These are phyloP conservation scores for Arvicola amphibius DNA, from an alignment of 2,797 vertebrate genomes.

Conservation along the genomic window DNA sequence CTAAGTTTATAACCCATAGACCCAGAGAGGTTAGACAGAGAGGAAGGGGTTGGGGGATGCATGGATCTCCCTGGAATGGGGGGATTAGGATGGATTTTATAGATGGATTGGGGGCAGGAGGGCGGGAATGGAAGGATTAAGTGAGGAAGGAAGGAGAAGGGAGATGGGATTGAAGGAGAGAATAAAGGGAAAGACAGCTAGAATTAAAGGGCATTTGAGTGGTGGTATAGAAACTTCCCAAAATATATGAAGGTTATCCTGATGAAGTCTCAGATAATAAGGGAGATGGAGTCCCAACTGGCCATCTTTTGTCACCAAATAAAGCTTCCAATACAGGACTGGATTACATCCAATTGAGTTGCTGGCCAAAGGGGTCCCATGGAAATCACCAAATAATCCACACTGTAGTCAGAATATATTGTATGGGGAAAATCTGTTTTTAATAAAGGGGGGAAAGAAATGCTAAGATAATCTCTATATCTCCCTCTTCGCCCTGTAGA, in stretches of 20 bases:
- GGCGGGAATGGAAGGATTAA: not conserved
- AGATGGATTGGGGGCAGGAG: not conserved
- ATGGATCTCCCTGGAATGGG: not conserved
- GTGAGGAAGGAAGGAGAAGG: not conserved
- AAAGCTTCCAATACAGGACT: not conserved
- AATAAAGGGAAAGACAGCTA: not conserved
- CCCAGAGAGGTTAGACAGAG: not conserved
- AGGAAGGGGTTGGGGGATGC: not conserved
- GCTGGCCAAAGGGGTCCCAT: not conserved
- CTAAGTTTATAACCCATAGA: not conserved
- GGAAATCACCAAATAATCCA: not conserved
- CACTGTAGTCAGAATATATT: not conserved
- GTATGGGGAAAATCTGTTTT: not conserved
- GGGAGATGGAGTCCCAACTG: not conserved
- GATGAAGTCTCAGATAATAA: not conserved
- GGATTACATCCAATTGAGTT: not conserved
- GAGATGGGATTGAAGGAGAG: not conserved
- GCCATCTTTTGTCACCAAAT: not conserved
- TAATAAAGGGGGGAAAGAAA: not conserved
- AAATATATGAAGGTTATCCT: not conserved
- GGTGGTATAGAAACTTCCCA: not conserved
- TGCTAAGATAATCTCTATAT: not conserved
- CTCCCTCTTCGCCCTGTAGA: not conserved
- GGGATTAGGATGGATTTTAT: not conserved
- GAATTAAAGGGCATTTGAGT: not conserved